Percentiles rank a stretch among this genome's conserved stretches.
These are phyloP conservation scores for Coptodon bakossiorum DNA, from an alignment of 2,113 vertebrate species.

Conservation along the genomic window DNA sequence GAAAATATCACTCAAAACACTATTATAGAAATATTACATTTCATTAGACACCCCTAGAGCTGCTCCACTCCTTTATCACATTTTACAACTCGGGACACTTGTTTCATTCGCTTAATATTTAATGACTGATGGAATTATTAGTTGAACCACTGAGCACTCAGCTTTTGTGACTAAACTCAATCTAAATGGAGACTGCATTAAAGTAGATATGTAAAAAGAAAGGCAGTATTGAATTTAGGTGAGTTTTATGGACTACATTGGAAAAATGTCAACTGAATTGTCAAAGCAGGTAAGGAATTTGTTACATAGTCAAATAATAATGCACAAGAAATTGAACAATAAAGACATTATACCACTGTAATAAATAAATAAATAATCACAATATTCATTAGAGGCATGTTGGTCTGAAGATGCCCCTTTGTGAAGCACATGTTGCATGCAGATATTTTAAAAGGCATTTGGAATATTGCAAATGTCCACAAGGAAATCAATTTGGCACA, in stretches of 20 bases:
- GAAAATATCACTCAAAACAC: constrained; percentile 57
- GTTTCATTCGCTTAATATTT: constrained; percentile 57
- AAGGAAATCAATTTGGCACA: neutral
- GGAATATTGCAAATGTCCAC: neutral
- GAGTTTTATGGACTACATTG: neutral
- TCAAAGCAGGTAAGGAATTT: neutral
- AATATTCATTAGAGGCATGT: neutral
- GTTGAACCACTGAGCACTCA: constrained; percentile 6
- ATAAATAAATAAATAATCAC: neutral
- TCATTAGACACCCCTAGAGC: constrained; percentile 45
- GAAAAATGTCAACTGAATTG: neutral
- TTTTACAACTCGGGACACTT: constrained; percentile 32
- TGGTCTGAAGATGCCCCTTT: neutral
- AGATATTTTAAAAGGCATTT: neutral
- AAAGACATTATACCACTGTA: neutral
- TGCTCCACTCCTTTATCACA: constrained; percentile 9
- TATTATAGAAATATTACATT: constrained; percentile 49
- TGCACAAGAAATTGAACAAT: neutral
- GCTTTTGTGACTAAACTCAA: constrained; percentile 1
- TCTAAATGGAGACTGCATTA: neutral
- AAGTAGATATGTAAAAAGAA: neutral
- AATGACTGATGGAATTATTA: constrained; percentile 39
- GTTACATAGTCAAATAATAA: neutral
- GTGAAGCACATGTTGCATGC: neutral
- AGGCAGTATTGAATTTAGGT: neutral